phyloP scores from a whole-genome alignment of 2,888 invertebrate genomes.

The Philereme transversata region DNA sequence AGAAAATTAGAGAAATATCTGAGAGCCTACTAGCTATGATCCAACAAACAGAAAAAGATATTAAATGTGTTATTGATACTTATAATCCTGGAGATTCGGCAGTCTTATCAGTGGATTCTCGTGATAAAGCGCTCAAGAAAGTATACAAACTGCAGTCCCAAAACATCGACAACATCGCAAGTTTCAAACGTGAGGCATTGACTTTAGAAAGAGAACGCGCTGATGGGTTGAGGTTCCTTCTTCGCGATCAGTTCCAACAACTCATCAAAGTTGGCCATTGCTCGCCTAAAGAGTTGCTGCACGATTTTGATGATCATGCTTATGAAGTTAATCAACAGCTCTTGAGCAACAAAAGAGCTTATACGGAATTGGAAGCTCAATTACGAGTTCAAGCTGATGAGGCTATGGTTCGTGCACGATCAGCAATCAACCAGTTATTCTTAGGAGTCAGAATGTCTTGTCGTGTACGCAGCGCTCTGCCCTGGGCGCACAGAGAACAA shows the following conservation, averaged over 20 bases:
- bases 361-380: slow-evolving; percentile 60
- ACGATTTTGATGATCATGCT: slow-evolving; percentile 67
- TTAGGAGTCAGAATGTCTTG: slow-evolving; percentile 44
- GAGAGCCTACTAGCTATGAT: slow-evolving; percentile 56
- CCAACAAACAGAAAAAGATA: slow-evolving; percentile 56
- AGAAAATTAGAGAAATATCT: slow-evolving; percentile 54
- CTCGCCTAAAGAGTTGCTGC: slow-evolving; percentile 61
- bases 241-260: slow-evolving; percentile 62
- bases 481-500: slow-evolving; percentile 40
- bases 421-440: slow-evolving; percentile 59
- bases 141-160: slow-evolving; percentile 46
- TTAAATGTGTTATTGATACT: slow-evolving; percentile 54
- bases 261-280: slow-evolving; percentile 57
- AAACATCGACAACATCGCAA: slow-evolving; percentile 49
- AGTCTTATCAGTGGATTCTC: slow-evolving; percentile 37
- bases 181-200: slow-evolving; percentile 58
- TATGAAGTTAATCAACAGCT: slow-evolving; percentile 72
- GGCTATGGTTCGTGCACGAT: slow-evolving; percentile 49
- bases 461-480: slow-evolving; percentile 46
- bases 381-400: slow-evolving; percentile 58
- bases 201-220: slow-evolving; percentile 62
- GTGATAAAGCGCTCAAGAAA: slow-evolving; percentile 48
- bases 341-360: slow-evolving; percentile 65
- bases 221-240: slow-evolving; percentile 54
- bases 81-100: slow-evolving; percentile 25